A percentile compares a stretch with the other conserved stretches of the same genome.
Evolutionary conservation across 2,888 invertebrate genomes (phyloP).

Genomic region (Tortricodes alternella): DNA sequence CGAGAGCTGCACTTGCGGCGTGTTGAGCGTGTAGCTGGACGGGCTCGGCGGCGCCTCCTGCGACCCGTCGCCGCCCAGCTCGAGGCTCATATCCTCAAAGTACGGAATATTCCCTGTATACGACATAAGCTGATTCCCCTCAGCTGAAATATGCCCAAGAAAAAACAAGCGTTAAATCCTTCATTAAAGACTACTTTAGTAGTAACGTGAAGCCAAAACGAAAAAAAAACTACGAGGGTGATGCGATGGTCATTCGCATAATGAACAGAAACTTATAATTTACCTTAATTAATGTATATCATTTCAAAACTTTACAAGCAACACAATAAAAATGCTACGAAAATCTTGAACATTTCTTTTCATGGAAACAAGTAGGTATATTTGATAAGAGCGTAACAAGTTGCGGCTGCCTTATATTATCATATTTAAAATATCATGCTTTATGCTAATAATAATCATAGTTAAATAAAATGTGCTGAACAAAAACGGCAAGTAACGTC

Average conservation of each 20-base stretch:
- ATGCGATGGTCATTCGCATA: no score
- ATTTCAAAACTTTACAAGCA: background rate
- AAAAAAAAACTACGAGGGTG: no score
- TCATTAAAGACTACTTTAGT: background rate
- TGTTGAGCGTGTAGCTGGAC: conserved; percentile 62
- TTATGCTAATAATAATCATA: conserved; percentile 5
- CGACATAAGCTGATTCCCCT: conserved; percentile 81
- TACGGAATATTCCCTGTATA: conserved; percentile 81
- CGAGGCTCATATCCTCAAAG: conserved; percentile 76
- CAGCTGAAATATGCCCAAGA: conserved; percentile 74
- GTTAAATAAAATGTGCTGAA: background rate
- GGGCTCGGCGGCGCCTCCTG: conserved; percentile 53
- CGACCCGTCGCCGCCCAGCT: conserved; percentile 61
- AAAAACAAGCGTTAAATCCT: conserved; percentile 41
- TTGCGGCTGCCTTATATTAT: conserved; percentile 3
- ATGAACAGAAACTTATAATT: no score
- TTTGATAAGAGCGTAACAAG: background rate
- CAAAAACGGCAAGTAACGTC: background rate
- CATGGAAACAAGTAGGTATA: background rate
- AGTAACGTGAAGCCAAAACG: no score
- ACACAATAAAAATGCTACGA: conserved; percentile 14
- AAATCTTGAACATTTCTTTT: background rate
- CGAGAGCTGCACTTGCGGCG: conserved; percentile 61
- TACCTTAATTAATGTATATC: background rate
- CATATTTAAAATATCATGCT: conserved; percentile 13